These are phyloP conservation scores for Atethmia centrago DNA, from an alignment of 2,888 invertebrate genomes.

Conservation along the genomic window DNA sequence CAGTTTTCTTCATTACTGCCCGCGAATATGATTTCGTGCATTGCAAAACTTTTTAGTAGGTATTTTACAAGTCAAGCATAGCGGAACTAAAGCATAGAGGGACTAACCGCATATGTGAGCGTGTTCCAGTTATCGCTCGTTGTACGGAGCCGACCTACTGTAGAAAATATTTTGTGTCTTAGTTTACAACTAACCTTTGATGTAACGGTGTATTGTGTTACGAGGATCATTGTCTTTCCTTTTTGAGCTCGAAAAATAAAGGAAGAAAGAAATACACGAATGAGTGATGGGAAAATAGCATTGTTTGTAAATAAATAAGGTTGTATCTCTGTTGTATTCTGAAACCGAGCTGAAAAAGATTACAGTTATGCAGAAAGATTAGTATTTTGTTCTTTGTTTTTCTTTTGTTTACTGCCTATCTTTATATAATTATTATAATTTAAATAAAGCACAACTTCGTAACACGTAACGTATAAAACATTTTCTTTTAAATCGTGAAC, in stretches of 20 bases:
- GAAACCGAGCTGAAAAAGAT: neutral
- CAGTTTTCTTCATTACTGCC: no score
- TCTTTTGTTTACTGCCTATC: neutral
- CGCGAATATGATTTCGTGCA: no score
- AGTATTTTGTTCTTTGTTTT: neutral
- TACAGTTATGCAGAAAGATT: no score
- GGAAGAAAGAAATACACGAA: constrained; percentile 2
- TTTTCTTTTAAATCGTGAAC: no score
- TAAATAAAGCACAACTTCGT: no score
- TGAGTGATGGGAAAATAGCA: neutral
- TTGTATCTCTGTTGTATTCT: neutral
- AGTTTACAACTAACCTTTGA: constrained; percentile 26
- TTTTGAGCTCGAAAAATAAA: neutral
- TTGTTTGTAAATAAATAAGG: constrained; percentile 20
- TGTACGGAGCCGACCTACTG: neutral
- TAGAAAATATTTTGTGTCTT: no score
- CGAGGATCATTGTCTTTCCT: constrained; percentile 28
- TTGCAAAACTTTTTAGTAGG: no score
- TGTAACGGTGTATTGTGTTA: constrained; percentile 38
- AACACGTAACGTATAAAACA: no score
- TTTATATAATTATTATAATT: no score
- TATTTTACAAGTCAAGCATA: no score
- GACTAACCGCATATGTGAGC: no score
- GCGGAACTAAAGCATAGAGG: no score
- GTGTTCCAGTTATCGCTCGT: neutral